Percentiles rank a stretch among this genome's conserved stretches.
Evolutionary conservation across 2,113 vertebrate genomes (phyloP).

Genomic region (Plotosus lineatus): DNA sequence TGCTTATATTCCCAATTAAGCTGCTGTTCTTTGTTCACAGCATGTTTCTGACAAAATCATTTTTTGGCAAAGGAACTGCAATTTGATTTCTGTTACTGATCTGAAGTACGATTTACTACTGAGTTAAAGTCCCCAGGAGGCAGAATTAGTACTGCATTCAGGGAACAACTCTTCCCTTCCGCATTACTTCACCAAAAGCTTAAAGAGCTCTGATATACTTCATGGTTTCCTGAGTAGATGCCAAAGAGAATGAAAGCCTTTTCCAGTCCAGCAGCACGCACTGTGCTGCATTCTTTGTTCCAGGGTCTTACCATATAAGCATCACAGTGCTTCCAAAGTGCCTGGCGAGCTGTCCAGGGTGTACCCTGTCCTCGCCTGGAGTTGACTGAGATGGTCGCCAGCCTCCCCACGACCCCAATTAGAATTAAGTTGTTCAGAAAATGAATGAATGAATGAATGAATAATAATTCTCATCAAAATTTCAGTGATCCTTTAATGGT

Average conservation of each 20-base stretch:
- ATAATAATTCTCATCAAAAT: not conserved
- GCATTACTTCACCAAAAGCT: slow-evolving; percentile 4
- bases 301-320: not conserved
- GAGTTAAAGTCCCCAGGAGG: slow-evolving; percentile 14
- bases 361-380: too few relatives aligned
- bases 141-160: not conserved
- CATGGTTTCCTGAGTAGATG: slow-evolving; percentile 26
- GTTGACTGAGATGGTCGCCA: too few relatives aligned
- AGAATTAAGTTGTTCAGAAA: too few relatives aligned
- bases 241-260: slow-evolving; percentile 8
- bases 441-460: too few relatives aligned
- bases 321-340: not conserved
- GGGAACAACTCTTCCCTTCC: slow-evolving; percentile 4
- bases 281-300: slow-evolving; percentile 5
- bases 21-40: not conserved
- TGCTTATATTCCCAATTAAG: not conserved
- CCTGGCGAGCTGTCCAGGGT: too few relatives aligned
- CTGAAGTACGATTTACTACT: not conserved
- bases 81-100: not conserved
- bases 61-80: not conserved
- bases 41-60: too few relatives aligned
- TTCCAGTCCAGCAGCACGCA: not conserved
- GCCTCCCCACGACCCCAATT: not conserved
- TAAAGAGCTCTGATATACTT: slow-evolving; percentile 28
- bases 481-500: not conserved